A percentile compares a stretch with the other conserved stretches of the same genome.
Evolutionary conservation across 2,113 vertebrate species (phyloP).

Genomic region (Numenius arquata): DNA sequence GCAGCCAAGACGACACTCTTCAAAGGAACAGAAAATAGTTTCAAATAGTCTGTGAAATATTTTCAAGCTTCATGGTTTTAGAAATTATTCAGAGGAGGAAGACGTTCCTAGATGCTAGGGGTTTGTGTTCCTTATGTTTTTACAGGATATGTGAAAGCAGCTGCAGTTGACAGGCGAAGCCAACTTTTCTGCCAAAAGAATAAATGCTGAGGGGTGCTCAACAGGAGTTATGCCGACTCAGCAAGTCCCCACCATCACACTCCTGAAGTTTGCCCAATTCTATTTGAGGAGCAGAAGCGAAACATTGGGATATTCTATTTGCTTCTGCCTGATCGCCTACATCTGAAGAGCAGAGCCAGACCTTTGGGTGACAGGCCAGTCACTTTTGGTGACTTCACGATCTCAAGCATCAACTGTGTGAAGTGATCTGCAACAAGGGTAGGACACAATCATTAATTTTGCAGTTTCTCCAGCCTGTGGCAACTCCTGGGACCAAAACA

Average conservation of each 20-base stretch:
- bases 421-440: neutral
- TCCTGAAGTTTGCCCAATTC: neutral
- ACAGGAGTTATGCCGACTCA: neutral
- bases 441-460: neutral
- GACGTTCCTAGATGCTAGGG: neutral
- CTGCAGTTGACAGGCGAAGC: neutral
- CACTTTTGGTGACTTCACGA: neutral
- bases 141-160: neutral
- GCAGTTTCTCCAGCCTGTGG: neutral
- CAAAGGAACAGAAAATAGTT: neutral
- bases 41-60: neutral
- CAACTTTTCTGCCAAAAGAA: neutral
- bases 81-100: neutral
- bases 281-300: neutral
- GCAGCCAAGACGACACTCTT: neutral
- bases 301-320: neutral
- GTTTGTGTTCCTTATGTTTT: neutral
- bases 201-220: neutral
- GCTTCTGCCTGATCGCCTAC: neutral
- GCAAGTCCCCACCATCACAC: neutral
- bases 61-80: neutral
- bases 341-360: neutral
- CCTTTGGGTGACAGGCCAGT: neutral
- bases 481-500: neutral
- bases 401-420: neutral